Percentiles rank a stretch among this genome's conserved stretches.
These are phyloP conservation scores for Agonopterix arenella DNA, from an alignment of 2,888 invertebrate species.

Conservation along the genomic window DNA sequence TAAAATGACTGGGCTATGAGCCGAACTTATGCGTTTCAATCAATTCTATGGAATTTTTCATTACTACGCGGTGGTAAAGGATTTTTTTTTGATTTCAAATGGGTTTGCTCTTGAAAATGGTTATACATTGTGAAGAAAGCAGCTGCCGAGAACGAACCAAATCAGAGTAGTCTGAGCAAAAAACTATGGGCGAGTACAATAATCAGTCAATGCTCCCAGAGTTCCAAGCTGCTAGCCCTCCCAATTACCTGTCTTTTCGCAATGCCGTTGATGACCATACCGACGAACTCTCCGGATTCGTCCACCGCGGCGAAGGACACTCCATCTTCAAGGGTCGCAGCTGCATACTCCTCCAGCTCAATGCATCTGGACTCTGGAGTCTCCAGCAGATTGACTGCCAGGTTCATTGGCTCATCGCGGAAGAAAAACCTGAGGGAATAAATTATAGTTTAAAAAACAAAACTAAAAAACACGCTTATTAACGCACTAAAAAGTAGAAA, in stretches of 20 bases:
- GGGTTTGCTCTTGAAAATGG: no score
- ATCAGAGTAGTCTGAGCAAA: not conserved
- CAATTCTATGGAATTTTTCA: no score
- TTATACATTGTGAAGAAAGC: no score
- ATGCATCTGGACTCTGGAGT: conserved; percentile 76
- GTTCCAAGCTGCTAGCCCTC: not conserved
- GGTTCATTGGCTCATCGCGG: conserved; percentile 83
- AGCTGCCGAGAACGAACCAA: not conserved
- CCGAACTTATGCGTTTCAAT: no score
- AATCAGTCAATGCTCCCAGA: no score
- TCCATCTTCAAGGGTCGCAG: conserved; percentile 74
- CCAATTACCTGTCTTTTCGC: conserved; percentile 45
- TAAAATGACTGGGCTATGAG: no score
- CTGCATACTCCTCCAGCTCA: conserved; percentile 81
- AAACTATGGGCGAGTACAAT: not conserved
- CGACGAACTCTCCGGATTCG: conserved; percentile 75
- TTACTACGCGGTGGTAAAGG: no score
- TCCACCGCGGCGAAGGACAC: conserved; percentile 80
- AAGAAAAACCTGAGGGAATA: conserved; percentile 77
- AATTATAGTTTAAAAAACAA: no score
- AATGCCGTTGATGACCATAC: conserved; percentile 74
- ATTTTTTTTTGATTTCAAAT: no score
- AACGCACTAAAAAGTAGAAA: no score
- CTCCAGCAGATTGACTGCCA: conserved; percentile 77
- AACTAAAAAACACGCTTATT: no score